These are phyloP conservation scores for Thamnophis sirtalis DNA, from an alignment of 2,113 vertebrate genomes.

Conservation along the genomic window DNA sequence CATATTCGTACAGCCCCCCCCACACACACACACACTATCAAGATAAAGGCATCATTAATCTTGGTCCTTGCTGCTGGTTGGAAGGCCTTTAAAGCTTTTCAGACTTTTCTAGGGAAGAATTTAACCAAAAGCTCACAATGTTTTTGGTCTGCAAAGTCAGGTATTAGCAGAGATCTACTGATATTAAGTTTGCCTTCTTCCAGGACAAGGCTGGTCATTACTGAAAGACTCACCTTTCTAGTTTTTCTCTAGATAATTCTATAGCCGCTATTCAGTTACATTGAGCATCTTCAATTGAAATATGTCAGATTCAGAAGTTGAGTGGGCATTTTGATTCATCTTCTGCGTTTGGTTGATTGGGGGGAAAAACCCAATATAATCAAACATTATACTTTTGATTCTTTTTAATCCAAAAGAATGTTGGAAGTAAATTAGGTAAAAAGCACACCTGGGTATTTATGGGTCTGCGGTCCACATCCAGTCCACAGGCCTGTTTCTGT, in stretches of 20 bases:
- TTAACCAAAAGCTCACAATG: background rate
- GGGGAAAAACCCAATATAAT: background rate
- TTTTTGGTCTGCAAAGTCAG: background rate
- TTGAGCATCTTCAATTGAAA: background rate
- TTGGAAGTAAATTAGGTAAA: background rate
- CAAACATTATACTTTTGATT: background rate
- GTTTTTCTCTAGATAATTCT: background rate
- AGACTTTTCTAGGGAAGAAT: background rate
- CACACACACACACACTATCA: background rate
- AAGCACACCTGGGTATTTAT: background rate
- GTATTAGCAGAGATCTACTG: background rate
- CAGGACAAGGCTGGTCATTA: background rate
- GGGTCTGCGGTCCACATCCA: background rate
- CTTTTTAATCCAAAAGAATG: background rate
- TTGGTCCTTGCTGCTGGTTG: background rate
- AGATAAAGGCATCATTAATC: background rate
- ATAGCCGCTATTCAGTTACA: background rate
- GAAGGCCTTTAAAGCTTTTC: background rate
- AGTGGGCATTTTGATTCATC: background rate
- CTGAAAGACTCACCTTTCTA: background rate
- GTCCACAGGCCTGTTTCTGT: background rate
- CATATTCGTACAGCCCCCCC: background rate
- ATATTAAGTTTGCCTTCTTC: background rate
- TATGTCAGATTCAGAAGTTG: background rate
- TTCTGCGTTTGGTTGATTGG: background rate